These are phyloP conservation scores for Phaetusa simplex DNA, from an alignment of 2,113 vertebrate species.

Conservation along the genomic window DNA sequence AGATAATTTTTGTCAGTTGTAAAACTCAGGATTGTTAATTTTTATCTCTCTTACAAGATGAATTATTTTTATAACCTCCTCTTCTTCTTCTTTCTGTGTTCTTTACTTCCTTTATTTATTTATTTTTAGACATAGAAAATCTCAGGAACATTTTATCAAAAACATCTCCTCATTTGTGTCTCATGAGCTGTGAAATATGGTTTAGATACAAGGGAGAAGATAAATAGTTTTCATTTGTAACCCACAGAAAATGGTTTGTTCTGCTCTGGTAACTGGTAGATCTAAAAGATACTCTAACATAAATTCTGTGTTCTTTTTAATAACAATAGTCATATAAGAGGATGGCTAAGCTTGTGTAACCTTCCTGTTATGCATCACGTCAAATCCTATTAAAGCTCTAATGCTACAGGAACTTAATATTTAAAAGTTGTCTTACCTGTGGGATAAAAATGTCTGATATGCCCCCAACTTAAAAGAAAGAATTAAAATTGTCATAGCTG, in stretches of 20 bases:
- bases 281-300: slow-evolving; percentile 13
- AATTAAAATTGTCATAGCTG: neutral
- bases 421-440: slow-evolving; percentile 1
- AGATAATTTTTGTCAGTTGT: neutral
- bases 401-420: neutral
- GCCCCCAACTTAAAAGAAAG: neutral
- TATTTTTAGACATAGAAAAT: neutral
- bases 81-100: neutral
- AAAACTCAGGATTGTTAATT: slow-evolving; percentile 7
- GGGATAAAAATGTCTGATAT: neutral
- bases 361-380: neutral
- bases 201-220: slow-evolving; percentile 55
- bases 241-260: slow-evolving; percentile 38
- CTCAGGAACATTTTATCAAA: neutral
- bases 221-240: slow-evolving; percentile 62
- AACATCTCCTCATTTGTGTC: neutral
- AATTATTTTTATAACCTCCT: neutral
- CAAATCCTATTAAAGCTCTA: slow-evolving; percentile 31
- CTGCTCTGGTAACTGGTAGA: slow-evolving; percentile 49
- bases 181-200: slow-evolving; percentile 54
- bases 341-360: neutral
- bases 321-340: slow-evolving; percentile 17
- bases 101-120: neutral
- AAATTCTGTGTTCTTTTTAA: slow-evolving; percentile 45
- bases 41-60: neutral